phyloP scores from a whole-genome alignment of 2,113 vertebrate genomes.

The Stomatorhinus ivindoensis region DNA sequence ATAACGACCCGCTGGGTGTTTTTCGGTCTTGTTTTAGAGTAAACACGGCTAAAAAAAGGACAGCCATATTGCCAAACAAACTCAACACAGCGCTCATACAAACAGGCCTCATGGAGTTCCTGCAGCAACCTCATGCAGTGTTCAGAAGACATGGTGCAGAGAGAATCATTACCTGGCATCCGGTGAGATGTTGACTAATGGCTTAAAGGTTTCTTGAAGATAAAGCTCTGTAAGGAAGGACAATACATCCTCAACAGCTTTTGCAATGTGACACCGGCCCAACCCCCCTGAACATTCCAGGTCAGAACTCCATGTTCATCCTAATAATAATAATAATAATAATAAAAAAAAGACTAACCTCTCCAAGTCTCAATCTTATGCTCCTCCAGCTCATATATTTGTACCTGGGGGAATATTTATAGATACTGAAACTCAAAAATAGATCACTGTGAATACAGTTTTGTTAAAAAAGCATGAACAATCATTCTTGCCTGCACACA shows the following conservation, averaged over 20 bases:
- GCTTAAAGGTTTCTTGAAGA: slow-evolving; percentile 97
- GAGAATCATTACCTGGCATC: slow-evolving; percentile 79
- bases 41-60: not conserved
- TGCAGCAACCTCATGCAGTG: not conserved
- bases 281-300: not conserved
- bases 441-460: not conserved
- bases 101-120: not conserved
- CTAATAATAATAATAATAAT: not conserved
- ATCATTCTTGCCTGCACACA: not conserved
- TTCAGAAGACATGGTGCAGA: not conserved
- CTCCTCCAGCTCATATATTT: slow-evolving; percentile 97
- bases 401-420: slow-evolving; percentile 66
- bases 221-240: slow-evolving; percentile 79
- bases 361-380: slow-evolving; percentile 98
- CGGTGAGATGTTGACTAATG: slow-evolving; percentile 96
- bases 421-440: not conserved
- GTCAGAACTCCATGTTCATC: not conserved
- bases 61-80: slow-evolving; percentile 11
- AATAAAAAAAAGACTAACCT: slow-evolving; percentile 57
- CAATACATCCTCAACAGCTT: slow-evolving; percentile 3
- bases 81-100: not conserved
- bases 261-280: not conserved
- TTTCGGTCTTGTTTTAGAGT: not conserved
- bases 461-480: not conserved
- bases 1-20: not conserved